Conservation (phyloP, 2,888 invertebrate genomes). For the Lobophora halterata region DNA sequence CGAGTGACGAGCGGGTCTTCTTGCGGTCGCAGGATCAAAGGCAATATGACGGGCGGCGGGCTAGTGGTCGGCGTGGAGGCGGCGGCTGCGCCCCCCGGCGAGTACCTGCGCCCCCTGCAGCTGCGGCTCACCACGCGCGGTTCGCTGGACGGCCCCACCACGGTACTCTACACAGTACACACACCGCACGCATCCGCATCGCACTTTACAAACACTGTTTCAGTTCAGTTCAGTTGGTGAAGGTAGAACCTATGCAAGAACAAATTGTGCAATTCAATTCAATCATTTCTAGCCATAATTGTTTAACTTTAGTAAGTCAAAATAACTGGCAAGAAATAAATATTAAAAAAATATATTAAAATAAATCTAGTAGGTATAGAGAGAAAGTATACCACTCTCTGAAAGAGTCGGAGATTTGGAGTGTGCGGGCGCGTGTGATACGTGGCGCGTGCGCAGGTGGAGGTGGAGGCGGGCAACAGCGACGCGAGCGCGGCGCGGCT, state of each 20-base stretch:
- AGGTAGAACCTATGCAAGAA: no score
- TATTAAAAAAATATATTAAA: no score
- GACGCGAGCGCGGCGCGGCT: conserved; percentile 35
- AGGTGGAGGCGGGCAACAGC: conserved; percentile 57
- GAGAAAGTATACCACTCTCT: no score
- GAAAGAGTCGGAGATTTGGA: no score
- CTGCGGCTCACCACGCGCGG: conserved; percentile 59
- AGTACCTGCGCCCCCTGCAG: conserved; percentile 57
- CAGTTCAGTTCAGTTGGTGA: no score
- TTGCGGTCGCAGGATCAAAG: conserved; percentile 47
- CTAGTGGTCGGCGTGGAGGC: conserved; percentile 69
- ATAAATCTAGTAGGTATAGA: no score
- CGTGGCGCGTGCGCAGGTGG: conserved; percentile 35
- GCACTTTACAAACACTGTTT: no score
- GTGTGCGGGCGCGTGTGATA: not conserved
- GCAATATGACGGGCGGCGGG: conserved; percentile 57
- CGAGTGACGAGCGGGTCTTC: no score
- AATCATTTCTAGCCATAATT: no score
- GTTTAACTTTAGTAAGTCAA: no score
- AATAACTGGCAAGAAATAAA: no score
- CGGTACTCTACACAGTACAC: conserved; percentile 33
- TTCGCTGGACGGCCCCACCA: conserved; percentile 48
- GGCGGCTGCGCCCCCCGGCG: conserved; percentile 50
- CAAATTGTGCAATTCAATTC: not conserved
- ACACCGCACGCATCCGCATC: conserved; percentile 3